A percentile compares a stretch with the other conserved stretches of the same genome.
These are phyloP conservation scores for Prochilodus magdalenae DNA, from an alignment of 2,113 vertebrate species.

Conservation along the genomic window DNA sequence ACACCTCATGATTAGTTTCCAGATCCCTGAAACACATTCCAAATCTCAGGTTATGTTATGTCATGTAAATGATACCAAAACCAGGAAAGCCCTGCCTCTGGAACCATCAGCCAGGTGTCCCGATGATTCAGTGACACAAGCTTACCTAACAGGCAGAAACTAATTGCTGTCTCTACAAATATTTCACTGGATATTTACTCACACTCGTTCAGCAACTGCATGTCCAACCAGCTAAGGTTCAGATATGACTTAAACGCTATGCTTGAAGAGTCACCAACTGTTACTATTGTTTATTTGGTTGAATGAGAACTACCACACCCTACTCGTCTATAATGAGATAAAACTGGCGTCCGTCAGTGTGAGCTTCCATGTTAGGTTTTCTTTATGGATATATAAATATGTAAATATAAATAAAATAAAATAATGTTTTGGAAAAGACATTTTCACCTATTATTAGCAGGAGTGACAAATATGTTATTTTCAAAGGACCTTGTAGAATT, in stretches of 20 bases:
- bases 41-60: background rate
- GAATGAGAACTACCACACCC: background rate
- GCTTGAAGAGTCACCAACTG: background rate
- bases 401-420: no score
- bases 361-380: background rate
- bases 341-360: constrained; percentile 12
- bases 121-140: background rate
- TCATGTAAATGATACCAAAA: background rate
- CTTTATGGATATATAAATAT: background rate
- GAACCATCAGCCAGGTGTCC: no score
- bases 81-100: background rate
- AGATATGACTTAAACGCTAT: constrained; percentile 10
- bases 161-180: background rate
- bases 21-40: background rate
- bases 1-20: no score
- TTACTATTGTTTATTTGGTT: constrained; percentile 34
- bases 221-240: constrained; percentile 41
- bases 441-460: no score
- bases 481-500: no score
- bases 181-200: background rate
- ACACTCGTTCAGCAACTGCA: background rate
- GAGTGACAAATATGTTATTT: no score
- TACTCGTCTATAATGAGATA: background rate
- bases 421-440: no score
- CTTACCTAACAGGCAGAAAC: background rate